Evolutionary conservation across 1,140 invertebrate genomes (phyloP).

Genomic region (Octopus sinensis): DNA sequence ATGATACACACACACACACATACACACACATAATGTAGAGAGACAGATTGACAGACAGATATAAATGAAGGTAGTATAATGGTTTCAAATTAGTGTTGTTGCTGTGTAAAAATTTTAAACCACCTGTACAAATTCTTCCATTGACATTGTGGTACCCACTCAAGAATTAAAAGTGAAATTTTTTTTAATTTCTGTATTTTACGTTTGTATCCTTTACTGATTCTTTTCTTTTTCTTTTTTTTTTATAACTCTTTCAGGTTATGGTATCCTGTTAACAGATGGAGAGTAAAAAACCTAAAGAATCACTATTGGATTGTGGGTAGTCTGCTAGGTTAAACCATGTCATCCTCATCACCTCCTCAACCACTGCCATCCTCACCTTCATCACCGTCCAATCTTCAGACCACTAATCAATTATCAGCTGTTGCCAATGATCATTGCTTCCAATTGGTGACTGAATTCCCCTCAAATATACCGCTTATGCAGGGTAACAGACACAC

Average conservation of each 20-base stretch:
- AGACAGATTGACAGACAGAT: no score
- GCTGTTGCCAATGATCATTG: neutral
- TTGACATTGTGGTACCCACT: no score
- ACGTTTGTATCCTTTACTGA: no score
- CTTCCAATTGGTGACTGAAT: neutral
- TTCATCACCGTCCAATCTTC: constrained; percentile 7
- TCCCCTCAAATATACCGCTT: neutral
- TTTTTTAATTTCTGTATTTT: no score
- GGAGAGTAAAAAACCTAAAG: neutral
- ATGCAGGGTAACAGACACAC: neutral
- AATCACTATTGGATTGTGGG: constrained; percentile 3
- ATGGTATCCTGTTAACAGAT: constrained; percentile 9
- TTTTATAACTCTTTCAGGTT: neutral
- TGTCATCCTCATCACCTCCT: neutral
- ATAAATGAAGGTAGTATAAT: no score
- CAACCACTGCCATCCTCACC: neutral
- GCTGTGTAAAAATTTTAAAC: no score
- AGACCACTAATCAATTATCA: neutral
- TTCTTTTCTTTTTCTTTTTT: neutral
- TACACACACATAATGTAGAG: no score
- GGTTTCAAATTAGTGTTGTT: no score
- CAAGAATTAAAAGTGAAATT: no score
- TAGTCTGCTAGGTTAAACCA: constrained; percentile 9
- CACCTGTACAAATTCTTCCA: no score
- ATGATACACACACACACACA: no score